These are phyloP conservation scores for Cryptoprocta ferox DNA, from an alignment of 2,797 vertebrate species.

Conservation along the genomic window DNA sequence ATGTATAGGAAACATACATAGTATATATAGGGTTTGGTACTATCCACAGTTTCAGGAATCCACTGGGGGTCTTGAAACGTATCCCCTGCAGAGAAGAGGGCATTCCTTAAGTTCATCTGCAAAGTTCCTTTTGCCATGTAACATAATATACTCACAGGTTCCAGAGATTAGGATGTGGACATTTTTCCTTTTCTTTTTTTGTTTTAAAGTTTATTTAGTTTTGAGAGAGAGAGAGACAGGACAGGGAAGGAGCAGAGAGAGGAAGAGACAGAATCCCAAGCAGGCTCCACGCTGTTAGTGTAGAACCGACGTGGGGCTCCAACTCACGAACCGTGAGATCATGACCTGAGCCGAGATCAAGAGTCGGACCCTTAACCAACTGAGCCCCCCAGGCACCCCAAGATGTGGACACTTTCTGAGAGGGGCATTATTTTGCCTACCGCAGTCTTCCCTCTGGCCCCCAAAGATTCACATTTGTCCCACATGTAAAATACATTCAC, in stretches of 20 bases:
- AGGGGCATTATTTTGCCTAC: neutral
- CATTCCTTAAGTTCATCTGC: conserved; percentile 32
- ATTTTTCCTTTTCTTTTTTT: neutral
- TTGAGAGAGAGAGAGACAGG: too few relatives aligned
- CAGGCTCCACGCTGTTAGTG: too few relatives aligned
- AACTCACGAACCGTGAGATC: too few relatives aligned
- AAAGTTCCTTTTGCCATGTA: conserved; percentile 33
- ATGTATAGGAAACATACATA: neutral
- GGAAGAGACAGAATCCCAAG: too few relatives aligned
- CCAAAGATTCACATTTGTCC: conserved; percentile 34
- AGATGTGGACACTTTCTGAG: neutral
- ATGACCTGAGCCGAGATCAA: too few relatives aligned
- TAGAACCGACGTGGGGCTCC: too few relatives aligned
- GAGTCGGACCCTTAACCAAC: too few relatives aligned
- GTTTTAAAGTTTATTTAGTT: too few relatives aligned
- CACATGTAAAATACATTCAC: neutral
- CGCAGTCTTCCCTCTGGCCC: neutral
- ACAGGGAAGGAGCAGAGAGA: too few relatives aligned
- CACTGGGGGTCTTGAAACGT: neutral
- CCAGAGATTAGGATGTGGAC: neutral
- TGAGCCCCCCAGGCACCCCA: neutral
- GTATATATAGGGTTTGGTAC: neutral
- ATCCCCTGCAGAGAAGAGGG: neutral
- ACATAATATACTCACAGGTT: conserved; percentile 28
- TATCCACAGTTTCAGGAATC: neutral